phyloP scores from a whole-genome alignment of 2,797 vertebrate species.

The Rallus crepitans region DNA sequence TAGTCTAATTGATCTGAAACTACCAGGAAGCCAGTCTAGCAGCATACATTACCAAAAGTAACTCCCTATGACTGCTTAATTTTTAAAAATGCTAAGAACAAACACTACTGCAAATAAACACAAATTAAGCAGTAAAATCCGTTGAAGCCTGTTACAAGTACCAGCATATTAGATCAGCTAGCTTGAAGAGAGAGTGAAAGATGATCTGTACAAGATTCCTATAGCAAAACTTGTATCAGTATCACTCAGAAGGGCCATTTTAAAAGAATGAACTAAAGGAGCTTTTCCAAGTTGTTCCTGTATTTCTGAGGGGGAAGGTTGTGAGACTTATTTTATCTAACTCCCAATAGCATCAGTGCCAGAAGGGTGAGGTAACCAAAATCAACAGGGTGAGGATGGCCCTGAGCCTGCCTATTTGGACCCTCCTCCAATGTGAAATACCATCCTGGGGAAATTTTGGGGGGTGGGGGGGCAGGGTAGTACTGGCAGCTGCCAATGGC shows the following conservation, averaged over 20 bases:
- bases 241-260: background rate
- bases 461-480: background rate
- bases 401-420: accelerated
- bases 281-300: background rate
- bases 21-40: background rate
- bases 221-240: background rate
- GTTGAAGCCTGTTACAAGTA: background rate
- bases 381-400: background rate
- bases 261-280: background rate
- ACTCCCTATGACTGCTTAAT: background rate
- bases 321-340: background rate
- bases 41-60: background rate
- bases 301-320: background rate
- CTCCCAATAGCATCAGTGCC: background rate
- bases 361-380: background rate
- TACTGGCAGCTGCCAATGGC: background rate
- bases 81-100: background rate
- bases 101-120: background rate
- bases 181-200: background rate
- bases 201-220: background rate
- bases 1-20: background rate
- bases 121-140: background rate
- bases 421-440: background rate
- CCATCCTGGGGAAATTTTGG: background rate
- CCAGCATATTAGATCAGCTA: background rate